phyloP scores from a whole-genome alignment of 2,888 invertebrate genomes.

The Dryocosmus kuriphilus region DNA sequence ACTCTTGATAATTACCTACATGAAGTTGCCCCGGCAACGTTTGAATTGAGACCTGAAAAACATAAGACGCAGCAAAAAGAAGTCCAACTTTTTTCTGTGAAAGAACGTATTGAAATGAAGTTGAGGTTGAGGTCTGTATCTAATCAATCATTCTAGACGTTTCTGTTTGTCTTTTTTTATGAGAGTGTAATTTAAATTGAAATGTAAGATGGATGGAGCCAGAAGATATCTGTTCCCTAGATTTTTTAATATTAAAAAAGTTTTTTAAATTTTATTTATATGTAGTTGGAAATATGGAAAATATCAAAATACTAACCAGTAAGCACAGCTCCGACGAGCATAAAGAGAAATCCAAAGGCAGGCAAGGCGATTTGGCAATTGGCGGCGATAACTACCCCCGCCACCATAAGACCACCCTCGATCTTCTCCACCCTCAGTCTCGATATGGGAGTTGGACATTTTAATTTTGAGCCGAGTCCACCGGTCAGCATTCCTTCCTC shows the following conservation, averaged over 20 bases:
- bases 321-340: conserved; percentile 87
- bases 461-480: conserved; percentile 68
- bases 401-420: conserved; percentile 87
- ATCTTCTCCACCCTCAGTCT: conserved; percentile 87
- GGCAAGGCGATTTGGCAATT: conserved; percentile 89
- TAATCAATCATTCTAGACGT: conserved; percentile 1
- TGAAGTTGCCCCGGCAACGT: too few species aligned
- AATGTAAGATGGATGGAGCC: background rate
- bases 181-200: background rate
- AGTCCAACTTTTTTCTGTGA: too few species aligned
- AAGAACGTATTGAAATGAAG: background rate
- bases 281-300: background rate
- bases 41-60: too few species aligned
- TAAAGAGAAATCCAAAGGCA: conserved; percentile 87
- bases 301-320: conserved; percentile 80
- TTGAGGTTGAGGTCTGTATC: background rate
- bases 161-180: background rate
- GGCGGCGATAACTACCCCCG: conserved; percentile 87
- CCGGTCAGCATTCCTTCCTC: conserved; percentile 77
- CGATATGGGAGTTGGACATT: conserved; percentile 84
- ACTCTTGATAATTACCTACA: too few species aligned
- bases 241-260: background rate
- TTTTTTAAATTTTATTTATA: background rate
- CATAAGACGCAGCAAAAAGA: too few species aligned
- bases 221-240: background rate